Evolutionary conservation across 2,797 vertebrate species (phyloP).

Genomic region (Eutrigla gurnardus): DNA sequence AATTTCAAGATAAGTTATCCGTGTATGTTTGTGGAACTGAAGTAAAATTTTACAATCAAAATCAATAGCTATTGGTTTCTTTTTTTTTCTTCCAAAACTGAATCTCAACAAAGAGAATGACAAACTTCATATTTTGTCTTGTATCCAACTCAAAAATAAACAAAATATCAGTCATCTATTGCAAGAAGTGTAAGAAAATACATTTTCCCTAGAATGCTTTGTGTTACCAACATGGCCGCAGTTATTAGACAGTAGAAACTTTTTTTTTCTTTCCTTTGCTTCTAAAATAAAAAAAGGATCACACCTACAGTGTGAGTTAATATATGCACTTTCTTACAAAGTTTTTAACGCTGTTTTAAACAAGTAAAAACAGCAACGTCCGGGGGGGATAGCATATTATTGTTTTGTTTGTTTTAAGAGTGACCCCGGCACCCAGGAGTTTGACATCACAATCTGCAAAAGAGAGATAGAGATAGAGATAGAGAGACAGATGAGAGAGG

Average conservation of each 20-base stretch:
- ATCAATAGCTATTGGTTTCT: conserved; percentile 29
- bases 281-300: conserved; percentile 79
- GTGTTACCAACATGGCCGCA: conserved; percentile 84
- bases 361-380: conserved; percentile 77
- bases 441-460: conserved; percentile 97
- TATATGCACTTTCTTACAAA: conserved; percentile 73
- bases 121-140: conserved; percentile 47
- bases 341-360: conserved; percentile 75
- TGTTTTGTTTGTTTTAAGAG: conserved; percentile 79
- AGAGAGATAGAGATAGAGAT: conserved; percentile 83
- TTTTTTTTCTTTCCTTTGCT: conserved; percentile 58
- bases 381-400: conserved; percentile 79
- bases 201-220: conserved; percentile 69
- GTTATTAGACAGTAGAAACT: conserved; percentile 71
- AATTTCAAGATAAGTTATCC: conserved; percentile 64
- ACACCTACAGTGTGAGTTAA: conserved; percentile 71
- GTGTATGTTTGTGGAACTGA: conserved; percentile 22
- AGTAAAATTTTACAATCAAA: conserved; percentile 52
- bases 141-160: conserved; percentile 57
- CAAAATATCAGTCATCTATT: conserved; percentile 62
- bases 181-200: conserved; percentile 72
- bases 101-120: conserved; percentile 35
- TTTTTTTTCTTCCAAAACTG: conserved; percentile 24
- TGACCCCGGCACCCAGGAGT: conserved; percentile 92
- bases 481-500: conserved; percentile 53